These are phyloP conservation scores for Dolichoris vasculosae DNA, from an alignment of 1,140 invertebrate genomes.

Conservation along the genomic window DNA sequence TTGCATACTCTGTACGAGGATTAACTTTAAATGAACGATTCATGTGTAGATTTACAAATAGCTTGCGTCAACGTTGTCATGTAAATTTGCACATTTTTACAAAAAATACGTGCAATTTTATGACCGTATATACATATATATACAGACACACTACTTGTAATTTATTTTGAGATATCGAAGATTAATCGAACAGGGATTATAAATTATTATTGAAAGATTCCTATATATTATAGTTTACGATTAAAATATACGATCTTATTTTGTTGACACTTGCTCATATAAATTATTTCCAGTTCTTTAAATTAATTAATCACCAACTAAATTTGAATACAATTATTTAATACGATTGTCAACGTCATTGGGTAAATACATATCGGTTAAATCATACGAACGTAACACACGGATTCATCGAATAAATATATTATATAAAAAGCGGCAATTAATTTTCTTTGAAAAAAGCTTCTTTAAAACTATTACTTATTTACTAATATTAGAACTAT, in stretches of 20 bases:
- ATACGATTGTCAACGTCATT: background rate
- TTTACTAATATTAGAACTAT: too few relatives aligned
- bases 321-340: background rate
- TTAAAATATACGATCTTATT: background rate
- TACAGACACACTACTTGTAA: background rate
- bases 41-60: background rate
- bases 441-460: too few relatives aligned
- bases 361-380: too few relatives aligned
- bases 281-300: background rate
- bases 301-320: background rate
- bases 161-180: background rate
- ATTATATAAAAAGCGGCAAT: background rate
- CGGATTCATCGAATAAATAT: background rate
- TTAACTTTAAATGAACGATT: slow-evolving; percentile 1
- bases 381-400: too few relatives aligned
- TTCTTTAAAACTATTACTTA: too few relatives aligned
- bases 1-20: background rate
- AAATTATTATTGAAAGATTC: background rate
- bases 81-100: background rate
- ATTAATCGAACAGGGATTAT: background rate
- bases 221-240: background rate
- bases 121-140: background rate
- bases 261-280: background rate
- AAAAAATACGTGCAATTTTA: background rate
- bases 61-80: background rate